Percentiles rank a stretch among this genome's conserved stretches.
Evolutionary conservation across 2,113 vertebrate species (phyloP).

Genomic region (Gallinago undulata): DNA sequence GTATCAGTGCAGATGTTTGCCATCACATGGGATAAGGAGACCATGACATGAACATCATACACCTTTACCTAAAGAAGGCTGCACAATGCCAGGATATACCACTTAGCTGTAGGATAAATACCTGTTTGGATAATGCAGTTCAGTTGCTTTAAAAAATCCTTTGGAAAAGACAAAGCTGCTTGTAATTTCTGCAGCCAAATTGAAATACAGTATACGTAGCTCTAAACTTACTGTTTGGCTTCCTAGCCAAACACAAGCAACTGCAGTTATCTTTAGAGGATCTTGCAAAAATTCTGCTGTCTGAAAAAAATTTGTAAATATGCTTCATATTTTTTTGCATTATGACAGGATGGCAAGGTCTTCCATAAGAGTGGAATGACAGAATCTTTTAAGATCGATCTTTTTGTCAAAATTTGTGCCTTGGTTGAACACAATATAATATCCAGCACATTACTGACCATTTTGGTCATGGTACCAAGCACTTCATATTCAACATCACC

Average conservation of each 20-base stretch:
- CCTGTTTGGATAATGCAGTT: background rate
- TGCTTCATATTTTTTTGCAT: background rate
- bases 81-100: background rate
- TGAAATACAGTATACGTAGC: accelerated
- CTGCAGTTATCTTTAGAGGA: background rate
- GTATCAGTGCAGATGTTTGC: background rate
- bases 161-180: background rate
- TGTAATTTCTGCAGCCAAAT: background rate
- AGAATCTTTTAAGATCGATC: background rate
- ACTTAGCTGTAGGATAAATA: background rate
- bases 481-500: background rate
- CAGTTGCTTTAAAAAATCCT: background rate
- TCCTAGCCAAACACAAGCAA: background rate
- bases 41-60: background rate
- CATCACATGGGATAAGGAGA: background rate
- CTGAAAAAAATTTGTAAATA: background rate
- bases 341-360: background rate
- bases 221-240: background rate
- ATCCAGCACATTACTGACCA: background rate
- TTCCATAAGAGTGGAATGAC: background rate
- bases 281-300: background rate
- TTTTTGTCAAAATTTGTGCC: background rate
- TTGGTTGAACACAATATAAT: background rate
- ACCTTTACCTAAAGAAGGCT: background rate
- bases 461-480: background rate